phyloP scores from a whole-genome alignment of 2,797 vertebrate genomes.

The Rhinophrynus dorsalis region DNA sequence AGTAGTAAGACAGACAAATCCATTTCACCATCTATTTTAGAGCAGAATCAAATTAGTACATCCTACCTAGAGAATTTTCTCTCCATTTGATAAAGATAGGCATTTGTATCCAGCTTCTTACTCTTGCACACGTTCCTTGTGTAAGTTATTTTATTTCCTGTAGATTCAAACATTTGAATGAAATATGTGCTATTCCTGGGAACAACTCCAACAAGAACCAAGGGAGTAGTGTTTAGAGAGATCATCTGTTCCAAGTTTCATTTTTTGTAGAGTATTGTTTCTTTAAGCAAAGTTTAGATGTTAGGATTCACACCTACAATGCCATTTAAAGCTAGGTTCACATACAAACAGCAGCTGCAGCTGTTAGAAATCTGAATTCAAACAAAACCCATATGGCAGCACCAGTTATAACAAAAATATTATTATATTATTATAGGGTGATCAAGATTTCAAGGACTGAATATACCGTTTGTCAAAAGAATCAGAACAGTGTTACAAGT shows the following conservation, averaged over 20 bases:
- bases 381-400: neutral
- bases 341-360: neutral
- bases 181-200: constrained; percentile 5
- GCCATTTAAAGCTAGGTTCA: neutral
- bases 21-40: too few species aligned
- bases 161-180: constrained; percentile 13
- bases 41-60: too few species aligned
- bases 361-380: neutral
- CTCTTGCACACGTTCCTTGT: constrained; percentile 10
- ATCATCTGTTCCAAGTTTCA: too few species aligned
- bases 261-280: too few species aligned
- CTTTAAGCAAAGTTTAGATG: too few species aligned
- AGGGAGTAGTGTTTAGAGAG: neutral
- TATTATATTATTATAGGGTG: constrained; percentile 1
- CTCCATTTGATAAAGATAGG: too few species aligned
- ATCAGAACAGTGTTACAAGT: constrained; percentile 9
- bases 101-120: too few species aligned
- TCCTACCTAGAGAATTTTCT: too few species aligned
- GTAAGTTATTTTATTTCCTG: constrained; percentile 16
- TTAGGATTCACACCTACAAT: neutral
- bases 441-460: constrained; percentile 7
- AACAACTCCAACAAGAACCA: constrained; percentile 28
- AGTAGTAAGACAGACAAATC: too few species aligned
- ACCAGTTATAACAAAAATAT: constrained; percentile 7
- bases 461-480: constrained; percentile 1